Conservation (phyloP, 2,113 vertebrate genomes). For the Melierax canorus region DNA sequence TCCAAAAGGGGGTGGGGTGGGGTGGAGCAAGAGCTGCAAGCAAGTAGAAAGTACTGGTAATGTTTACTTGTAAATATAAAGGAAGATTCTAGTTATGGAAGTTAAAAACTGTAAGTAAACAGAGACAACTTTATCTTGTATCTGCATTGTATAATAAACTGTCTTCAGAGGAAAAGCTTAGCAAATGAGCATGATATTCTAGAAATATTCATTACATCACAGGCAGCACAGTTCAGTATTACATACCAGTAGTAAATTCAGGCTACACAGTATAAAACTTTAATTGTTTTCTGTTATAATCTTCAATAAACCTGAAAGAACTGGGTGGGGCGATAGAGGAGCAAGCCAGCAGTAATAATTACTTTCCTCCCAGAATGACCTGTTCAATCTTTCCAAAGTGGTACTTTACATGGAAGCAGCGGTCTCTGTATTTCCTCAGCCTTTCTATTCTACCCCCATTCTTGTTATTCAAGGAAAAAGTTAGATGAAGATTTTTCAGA, state of each 20-base stretch:
- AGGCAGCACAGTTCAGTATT: not conserved
- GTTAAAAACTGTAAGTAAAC: not conserved
- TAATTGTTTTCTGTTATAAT: not conserved
- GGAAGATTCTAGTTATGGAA: not conserved
- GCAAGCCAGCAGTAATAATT: not conserved
- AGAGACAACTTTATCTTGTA: not conserved
- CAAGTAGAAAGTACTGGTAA: not conserved
- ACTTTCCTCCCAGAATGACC: not conserved
- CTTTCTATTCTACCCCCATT: not conserved
- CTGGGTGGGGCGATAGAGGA: not conserved
- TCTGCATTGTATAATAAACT: not conserved
- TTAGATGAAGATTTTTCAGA: not conserved
- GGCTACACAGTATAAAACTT: not conserved
- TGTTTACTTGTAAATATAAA: not conserved
- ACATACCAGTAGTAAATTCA: not conserved
- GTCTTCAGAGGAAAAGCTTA: not conserved
- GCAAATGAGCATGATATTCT: not conserved
- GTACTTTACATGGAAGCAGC: not conserved
- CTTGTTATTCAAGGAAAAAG: not conserved
- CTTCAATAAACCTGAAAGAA: not conserved
- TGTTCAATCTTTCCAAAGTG: not conserved
- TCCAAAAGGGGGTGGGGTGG: not conserved
- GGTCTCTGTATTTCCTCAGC: not conserved
- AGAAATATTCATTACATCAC: not conserved
- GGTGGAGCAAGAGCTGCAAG: not conserved